Percentiles rank a stretch among this genome's conserved stretches.
These are phyloP conservation scores for Microplitis mediator DNA, from an alignment of 1,140 invertebrate species.

Conservation along the genomic window DNA sequence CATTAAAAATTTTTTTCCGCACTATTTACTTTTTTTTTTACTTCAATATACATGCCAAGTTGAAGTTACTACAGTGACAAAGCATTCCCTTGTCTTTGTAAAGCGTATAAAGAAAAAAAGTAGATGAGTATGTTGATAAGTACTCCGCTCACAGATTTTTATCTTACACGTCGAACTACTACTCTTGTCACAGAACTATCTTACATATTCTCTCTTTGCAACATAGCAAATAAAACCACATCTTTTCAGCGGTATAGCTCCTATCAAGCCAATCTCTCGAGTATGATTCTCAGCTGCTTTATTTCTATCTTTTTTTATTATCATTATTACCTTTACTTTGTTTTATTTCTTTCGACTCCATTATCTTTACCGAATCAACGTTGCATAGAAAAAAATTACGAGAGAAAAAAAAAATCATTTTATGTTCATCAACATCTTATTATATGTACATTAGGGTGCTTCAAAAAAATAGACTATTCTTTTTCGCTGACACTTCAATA, in stretches of 20 bases:
- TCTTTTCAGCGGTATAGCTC: background rate
- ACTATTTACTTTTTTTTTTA: background rate
- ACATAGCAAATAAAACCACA: background rate
- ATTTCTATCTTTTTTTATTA: background rate
- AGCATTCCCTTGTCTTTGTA: no score
- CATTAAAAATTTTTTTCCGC: background rate
- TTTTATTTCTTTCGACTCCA: background rate
- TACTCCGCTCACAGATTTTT: no score
- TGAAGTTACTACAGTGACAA: no score
- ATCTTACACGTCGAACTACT: background rate
- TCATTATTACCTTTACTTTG: background rate
- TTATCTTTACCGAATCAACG: background rate
- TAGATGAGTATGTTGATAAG: no score
- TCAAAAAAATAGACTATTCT: no score
- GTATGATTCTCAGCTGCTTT: background rate
- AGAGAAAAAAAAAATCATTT: background rate
- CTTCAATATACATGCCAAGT: no score
- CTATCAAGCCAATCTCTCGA: background rate
- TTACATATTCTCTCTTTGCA: background rate
- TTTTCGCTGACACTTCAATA: background rate
- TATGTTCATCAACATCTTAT: background rate
- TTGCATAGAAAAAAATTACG: background rate
- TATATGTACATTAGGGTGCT: background rate
- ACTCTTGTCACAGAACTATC: background rate
- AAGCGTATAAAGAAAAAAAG: no score